A percentile compares a stretch with the other conserved stretches of the same genome.
Evolutionary conservation across 2,113 vertebrate genomes (phyloP).

Genomic region (Galemys pyrenaicus): DNA sequence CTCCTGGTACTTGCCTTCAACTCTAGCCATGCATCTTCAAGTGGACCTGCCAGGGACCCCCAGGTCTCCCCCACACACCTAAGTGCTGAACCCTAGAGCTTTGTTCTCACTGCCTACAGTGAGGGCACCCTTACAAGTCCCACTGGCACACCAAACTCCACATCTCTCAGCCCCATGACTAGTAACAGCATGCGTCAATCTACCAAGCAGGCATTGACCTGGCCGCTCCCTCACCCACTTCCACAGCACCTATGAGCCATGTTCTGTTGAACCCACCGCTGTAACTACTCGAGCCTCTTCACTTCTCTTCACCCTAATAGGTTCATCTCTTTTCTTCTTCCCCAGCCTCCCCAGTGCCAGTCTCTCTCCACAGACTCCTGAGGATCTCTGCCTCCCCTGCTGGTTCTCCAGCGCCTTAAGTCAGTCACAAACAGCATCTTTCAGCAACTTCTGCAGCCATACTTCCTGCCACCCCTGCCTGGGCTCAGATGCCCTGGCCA

Average conservation of each 20-base stretch:
- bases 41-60: background rate
- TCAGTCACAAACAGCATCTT: background rate
- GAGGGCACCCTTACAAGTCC: background rate
- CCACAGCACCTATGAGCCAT: background rate
- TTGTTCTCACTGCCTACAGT: background rate
- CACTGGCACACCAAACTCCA: background rate
- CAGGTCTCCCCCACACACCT: background rate
- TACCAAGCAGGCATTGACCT: background rate
- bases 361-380: background rate
- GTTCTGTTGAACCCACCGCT: background rate
- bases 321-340: background rate
- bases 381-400: background rate
- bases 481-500: background rate
- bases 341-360: background rate
- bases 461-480: background rate
- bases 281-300: background rate
- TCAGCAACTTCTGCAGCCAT: background rate
- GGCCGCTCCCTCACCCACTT: background rate
- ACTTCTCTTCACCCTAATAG: background rate
- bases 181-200: background rate
- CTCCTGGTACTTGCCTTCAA: background rate
- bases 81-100: background rate
- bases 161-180: background rate
- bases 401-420: background rate
- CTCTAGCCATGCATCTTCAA: background rate